Evolutionary conservation across 2,113 vertebrate genomes (phyloP), one percentile per base, ranked within the genome.

Genomic region (Hippoglossus stenolepis): DNA sequence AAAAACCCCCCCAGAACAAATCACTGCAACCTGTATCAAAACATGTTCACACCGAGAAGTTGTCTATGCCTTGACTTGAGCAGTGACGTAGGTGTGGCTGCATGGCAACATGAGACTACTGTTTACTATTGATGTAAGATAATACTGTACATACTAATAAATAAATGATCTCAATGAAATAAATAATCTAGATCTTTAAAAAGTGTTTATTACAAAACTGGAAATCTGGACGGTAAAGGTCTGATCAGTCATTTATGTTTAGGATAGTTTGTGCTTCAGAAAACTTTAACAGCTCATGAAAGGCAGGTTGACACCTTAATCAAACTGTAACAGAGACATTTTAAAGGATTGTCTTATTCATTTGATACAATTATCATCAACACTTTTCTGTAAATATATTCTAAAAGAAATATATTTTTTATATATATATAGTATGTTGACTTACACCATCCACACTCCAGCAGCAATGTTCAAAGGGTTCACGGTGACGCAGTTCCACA

Each of bases 391-490:
- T 17, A 17, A 47, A 14, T 17, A 47, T 47, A 17, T 47, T 47
- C 45, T 17, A 0, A 47, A 47, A n/a, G n/a, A n/a, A n/a, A n/a
- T n/a, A n/a, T 31, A 31, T 31, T 31, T 28, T 28, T 28, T 7
- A n/a, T 31, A 31, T 7, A 31, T 7, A 31, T 31, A 31, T 31
- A 31, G 6, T 31, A 31, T 51, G 45, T 47, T 51, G 38, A 96
- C 98, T 98, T 94, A 99, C 98, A 99, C 95, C 98, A 99, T 99
- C 97, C 97, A 99, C 26, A 98, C 96, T 2, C 98, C 98, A 0
- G 97, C 98, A 0, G 96, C 97, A 0, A 99, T 98, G 91, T 98
- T 98, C 88, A 99, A 88, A 26, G 98, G 97, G 90, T 98, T 95
- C 84, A 99, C 93, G 26, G 97, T 98, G 87, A 99, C 87, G 15